Percentiles rank a stretch among this genome's conserved stretches.
Conservation (phyloP, 92 coral and sea anemone genomes). For the Ricordea florida region DNA sequence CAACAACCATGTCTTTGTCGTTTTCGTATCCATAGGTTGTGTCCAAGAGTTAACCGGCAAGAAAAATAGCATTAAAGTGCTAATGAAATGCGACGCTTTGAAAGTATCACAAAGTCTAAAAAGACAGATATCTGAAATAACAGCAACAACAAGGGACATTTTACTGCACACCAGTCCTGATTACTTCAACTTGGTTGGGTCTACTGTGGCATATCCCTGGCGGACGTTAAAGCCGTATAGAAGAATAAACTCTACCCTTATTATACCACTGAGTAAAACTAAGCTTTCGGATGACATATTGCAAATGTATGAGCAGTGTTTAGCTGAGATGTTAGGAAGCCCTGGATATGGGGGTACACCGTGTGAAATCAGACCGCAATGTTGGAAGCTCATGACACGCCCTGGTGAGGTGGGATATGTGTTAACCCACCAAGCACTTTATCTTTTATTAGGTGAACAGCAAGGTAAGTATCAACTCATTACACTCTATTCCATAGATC, state of each 20-base stretch:
- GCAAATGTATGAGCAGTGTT: constrained; percentile 51
- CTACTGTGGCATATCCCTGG: constrained; percentile 66
- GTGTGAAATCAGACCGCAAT: constrained; percentile 60
- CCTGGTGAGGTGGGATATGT: constrained; percentile 70
- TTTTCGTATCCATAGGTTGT: too few species aligned
- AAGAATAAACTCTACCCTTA: constrained; percentile 11
- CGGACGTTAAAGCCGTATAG: constrained; percentile 42
- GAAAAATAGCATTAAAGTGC: too few species aligned
- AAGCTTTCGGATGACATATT: constrained; percentile 13
- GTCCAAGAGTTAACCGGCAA: too few species aligned
- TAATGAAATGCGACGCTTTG: too few species aligned
- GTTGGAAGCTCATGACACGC: constrained; percentile 72
- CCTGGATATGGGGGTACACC: constrained; percentile 51
- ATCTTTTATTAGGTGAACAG: constrained; percentile 76
- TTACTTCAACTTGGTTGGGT: constrained; percentile 63
- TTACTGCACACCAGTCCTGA: not conserved
- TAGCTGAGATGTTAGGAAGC: constrained; percentile 79
- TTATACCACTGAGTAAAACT: not conserved
- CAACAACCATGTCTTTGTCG: too few species aligned
- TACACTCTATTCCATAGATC: too few species aligned
- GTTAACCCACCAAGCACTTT: constrained; percentile 82
- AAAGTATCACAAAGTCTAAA: too few species aligned
- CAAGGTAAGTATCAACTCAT: constrained; percentile 32
- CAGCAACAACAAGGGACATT: not conserved
- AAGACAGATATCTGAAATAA: not conserved